Conservation (phyloP, 2,888 invertebrate genomes). For the Drosophila aldrichi region DNA sequence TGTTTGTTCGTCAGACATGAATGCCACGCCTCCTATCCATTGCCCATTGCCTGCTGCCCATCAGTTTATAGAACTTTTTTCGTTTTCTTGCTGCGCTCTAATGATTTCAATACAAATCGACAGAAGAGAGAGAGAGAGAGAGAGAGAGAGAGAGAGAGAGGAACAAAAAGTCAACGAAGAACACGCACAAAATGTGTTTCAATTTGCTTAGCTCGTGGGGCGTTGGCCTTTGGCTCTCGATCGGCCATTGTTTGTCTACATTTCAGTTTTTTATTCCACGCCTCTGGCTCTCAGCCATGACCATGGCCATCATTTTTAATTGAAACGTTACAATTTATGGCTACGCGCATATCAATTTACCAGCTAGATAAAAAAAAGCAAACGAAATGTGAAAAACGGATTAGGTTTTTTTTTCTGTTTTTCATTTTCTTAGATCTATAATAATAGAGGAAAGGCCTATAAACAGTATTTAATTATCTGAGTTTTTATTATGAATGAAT, state of each 20-base stretch:
- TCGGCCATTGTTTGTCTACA: slow-evolving; percentile 39
- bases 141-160: too few relatives aligned
- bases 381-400: background rate
- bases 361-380: background rate
- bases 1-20: slow-evolving; percentile 75
- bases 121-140: too few relatives aligned
- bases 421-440: slow-evolving; percentile 2
- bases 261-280: slow-evolving; percentile 18
- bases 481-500: background rate
- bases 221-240: slow-evolving; percentile 46
- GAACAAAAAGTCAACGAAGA: slow-evolving; percentile 48
- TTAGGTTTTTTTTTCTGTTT: background rate
- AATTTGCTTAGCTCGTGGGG: slow-evolving; percentile 71
- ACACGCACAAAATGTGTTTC: slow-evolving; percentile 48
- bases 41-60: background rate
- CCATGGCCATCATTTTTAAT: slow-evolving; percentile 62
- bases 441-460: background rate
- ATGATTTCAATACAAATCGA: slow-evolving; percentile 74
- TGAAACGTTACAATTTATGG: slow-evolving; percentile 57
- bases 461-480: background rate
- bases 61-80: slow-evolving; percentile 2
- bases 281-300: slow-evolving; percentile 41
- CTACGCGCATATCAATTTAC: slow-evolving; percentile 49
- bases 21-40: slow-evolving; percentile 37
- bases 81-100: slow-evolving; percentile 55